Evolutionary conservation across 2,888 invertebrate genomes (phyloP).

Genomic region (Nipponacmea schrenckii): DNA sequence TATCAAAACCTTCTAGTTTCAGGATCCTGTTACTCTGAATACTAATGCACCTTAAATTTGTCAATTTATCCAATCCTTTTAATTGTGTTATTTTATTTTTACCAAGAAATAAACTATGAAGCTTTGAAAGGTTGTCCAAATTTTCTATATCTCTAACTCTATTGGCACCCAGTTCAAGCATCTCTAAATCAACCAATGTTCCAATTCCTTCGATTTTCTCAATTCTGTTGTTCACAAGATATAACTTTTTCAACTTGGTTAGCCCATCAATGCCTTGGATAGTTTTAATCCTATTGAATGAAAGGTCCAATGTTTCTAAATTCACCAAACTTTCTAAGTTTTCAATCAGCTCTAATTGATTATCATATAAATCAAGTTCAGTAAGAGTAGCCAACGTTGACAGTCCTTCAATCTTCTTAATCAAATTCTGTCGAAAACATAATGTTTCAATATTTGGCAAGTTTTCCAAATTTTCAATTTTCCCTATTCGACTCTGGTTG

Average conservation of each 20-base stretch:
- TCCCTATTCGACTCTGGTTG: constrained; percentile 87
- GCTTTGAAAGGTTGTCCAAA: constrained; percentile 78
- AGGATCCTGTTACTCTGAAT: constrained; percentile 88
- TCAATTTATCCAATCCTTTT: constrained; percentile 80
- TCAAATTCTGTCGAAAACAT: constrained; percentile 92
- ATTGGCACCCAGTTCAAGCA: constrained; percentile 95
- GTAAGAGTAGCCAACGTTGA: constrained; percentile 79
- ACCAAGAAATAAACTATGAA: constrained; percentile 86
- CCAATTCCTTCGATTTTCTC: constrained; percentile 86
- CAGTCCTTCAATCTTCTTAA: constrained; percentile 93
- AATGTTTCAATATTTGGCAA: constrained; percentile 80
- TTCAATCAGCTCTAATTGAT: constrained; percentile 92
- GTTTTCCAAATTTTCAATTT: constrained; percentile 85
- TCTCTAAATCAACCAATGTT: constrained; percentile 80
- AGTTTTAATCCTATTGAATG: constrained; percentile 91
- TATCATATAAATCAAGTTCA: constrained; percentile 96
- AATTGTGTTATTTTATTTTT: constrained; percentile 95
- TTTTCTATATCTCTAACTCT: constrained; percentile 85
- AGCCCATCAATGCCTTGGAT: constrained; percentile 85
- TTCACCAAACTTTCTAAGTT: constrained; percentile 88
- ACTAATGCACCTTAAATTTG: constrained; percentile 82
- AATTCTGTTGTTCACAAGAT: constrained; percentile 90
- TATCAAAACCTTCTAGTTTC: constrained; percentile 86
- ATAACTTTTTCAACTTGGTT: constrained; percentile 82
- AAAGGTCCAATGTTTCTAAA: constrained; percentile 91